Conservation (phyloP, 1,140 invertebrate genomes). For the Plectrocnemia conspersa region DNA sequence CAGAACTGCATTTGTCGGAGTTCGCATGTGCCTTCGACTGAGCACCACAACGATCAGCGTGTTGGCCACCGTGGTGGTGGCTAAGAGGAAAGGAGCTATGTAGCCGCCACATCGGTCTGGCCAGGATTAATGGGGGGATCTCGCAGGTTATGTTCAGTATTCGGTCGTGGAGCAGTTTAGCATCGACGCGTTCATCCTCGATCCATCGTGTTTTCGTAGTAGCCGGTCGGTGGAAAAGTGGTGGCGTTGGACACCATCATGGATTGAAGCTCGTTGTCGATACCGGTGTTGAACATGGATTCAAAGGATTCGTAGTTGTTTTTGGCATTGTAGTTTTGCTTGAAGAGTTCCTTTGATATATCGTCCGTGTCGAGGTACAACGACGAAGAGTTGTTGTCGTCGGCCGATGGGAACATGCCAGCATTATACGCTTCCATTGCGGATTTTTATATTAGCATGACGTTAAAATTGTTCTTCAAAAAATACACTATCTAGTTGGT, state of each 20-base stretch:
- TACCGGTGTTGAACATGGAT: slow-evolving; percentile 9
- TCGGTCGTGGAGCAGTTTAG: neutral
- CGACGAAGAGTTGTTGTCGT: neutral
- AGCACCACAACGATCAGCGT: slow-evolving; percentile 78
- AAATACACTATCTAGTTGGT: too few species aligned
- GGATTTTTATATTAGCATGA: too few species aligned
- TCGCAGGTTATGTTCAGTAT: slow-evolving; percentile 61
- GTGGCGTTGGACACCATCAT: slow-evolving; percentile 6
- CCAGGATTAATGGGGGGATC: slow-evolving; percentile 64
- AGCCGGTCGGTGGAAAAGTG: neutral
- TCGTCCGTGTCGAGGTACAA: slow-evolving; percentile 19
- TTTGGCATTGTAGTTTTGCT: slow-evolving; percentile 14
- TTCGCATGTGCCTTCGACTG: slow-evolving; percentile 67
- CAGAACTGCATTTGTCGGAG: slow-evolving; percentile 85
- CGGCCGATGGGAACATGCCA: neutral
- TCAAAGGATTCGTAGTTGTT: slow-evolving; percentile 20
- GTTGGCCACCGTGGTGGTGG: slow-evolving; percentile 87
- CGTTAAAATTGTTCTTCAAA: too few species aligned
- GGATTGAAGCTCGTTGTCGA: slow-evolving; percentile 14
- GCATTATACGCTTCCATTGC: too few species aligned
- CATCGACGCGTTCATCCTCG: neutral
- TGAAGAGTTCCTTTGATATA: slow-evolving; percentile 7
- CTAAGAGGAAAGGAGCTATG: slow-evolving; percentile 76
- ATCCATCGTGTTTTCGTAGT: neutral
- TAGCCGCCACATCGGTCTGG: slow-evolving; percentile 69